A percentile compares a stretch with the other conserved stretches of the same genome.
phyloP scores from a whole-genome alignment of 2,797 vertebrate genomes.

The Clamator glandarius region DNA sequence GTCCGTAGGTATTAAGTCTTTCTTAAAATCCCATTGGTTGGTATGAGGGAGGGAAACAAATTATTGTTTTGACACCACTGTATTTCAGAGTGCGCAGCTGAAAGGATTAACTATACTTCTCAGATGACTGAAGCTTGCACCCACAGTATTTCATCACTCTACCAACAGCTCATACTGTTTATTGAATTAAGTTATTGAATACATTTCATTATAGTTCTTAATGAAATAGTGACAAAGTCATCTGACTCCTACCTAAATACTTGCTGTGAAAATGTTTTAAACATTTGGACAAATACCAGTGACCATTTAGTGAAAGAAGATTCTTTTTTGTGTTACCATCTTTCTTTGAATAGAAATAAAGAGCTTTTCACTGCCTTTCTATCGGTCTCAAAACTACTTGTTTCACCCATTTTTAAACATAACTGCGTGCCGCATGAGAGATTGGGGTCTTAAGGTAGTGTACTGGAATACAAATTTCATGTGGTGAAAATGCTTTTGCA shows the following conservation, averaged over 20 bases:
- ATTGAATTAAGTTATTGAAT: neutral
- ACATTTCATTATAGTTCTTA: neutral
- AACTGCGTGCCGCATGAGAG: neutral
- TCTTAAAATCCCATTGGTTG: neutral
- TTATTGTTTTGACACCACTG: neutral
- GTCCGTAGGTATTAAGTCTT: neutral
- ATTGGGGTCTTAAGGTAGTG: neutral
- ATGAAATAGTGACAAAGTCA: neutral
- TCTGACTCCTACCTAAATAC: neutral
- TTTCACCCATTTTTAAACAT: neutral
- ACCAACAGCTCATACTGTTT: neutral
- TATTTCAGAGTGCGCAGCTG: constrained; percentile 15
- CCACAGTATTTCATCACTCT: constrained; percentile 15
- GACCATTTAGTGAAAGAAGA: neutral
- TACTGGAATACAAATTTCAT: neutral
- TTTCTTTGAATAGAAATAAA: neutral
- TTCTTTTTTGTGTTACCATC: neutral
- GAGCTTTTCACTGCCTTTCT: neutral
- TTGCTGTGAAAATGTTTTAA: neutral
- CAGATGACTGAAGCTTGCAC: neutral
- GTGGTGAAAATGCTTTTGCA: neutral
- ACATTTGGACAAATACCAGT: neutral
- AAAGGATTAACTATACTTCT: constrained; percentile 12
- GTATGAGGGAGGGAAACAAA: neutral
- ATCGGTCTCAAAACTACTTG: neutral